Evolutionary conservation across 1,140 invertebrate species (phyloP), one percentile per base, ranked within the genome.

Genomic region (Drosophila pandora): DNA sequence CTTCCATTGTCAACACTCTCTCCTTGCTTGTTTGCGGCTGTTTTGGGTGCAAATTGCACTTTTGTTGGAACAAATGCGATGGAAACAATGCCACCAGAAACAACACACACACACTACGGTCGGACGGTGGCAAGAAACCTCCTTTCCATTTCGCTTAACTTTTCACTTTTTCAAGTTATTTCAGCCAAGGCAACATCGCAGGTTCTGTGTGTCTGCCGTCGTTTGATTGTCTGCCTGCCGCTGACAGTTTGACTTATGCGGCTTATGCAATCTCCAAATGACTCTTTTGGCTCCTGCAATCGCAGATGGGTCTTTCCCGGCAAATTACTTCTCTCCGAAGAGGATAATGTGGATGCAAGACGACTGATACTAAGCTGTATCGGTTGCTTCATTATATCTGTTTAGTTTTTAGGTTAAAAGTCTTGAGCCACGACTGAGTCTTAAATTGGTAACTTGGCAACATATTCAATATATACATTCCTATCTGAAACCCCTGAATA

Each of bases 41-140:
- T 87, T 71, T 75, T 70, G 83, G 83, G 83, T 88, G 83, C 83
- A 87, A 87, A 87, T 87, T 87, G 83, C 83, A 87, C 83, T 88
- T 87, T 88, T 87, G 83, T 88, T 65, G 60, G 71, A 83, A 83
- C 83, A 87, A 87, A 87, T 88, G 76, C 75, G 53, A 83, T 56
- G 75, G 70, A 74, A 87, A 87, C 79, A 83, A 83, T 83, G 67
- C 74, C 60, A 65, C 56, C 63, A 88, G 64, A 70, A 85, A 79
- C 45, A 49, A 4, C 69, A 69, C 81, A 74, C 79, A 30, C 59
- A 53, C 8, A 64, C 45, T 73, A 30, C 25, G 43, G 49, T 32
- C 12, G 61, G 55, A 30, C 7, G 21, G 0, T 22, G 50, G 30
- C 34, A 37, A 37, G 48, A 62, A 57, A 77, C 72, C 73, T 77